Base-by-base conservation (phyloP, 1,140 invertebrate genomes). In the Dendroctonus valens region DNA sequence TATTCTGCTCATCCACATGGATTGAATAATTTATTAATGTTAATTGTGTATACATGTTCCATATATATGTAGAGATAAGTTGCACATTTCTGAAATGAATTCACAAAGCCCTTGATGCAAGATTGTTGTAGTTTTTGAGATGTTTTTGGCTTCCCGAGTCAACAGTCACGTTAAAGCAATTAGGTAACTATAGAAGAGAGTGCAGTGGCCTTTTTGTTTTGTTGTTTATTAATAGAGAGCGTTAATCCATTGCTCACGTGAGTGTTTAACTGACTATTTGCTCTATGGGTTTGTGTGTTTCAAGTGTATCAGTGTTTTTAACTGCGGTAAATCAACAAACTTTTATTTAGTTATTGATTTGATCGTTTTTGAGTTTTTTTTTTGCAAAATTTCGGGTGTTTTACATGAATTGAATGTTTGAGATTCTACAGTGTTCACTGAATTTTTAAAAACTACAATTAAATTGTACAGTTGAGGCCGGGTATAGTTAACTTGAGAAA, bases 171-270 rank as follows among this genome's bases (percentile, higher is more conserved):
- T 75, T 73, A 64, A 70, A 73, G 73, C 73, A 75, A 75, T 75
- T 72, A 75, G 73, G 73, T 75, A 75, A 75, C 65, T 74, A 74
- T 70, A 64, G 9, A 7, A 59, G 63, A 65, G 67, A 58, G 69
- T 72, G 68, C 53, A 41, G 61, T 73, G 70, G 68, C 57, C 60
- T 59, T 70, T 61, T 73, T 69, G 46, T 65, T 39, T 69, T 67
- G 58, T 73, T 70, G 15, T 65, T 65, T 69, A 14, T 66, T 64
- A 65, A 65, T 64, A 12, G 39, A 54, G n/a, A 71, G 69, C 70
- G 55, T 69, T 75, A 75, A 75, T 73, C 73, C 73, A 75, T 75
- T 75, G 73, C 73, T 75, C 70, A 73, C 73, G 73, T 75, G 73
- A 75, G 72, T 75, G 73, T 75, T 75, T 26, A 26, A 26, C 26